A percentile compares a stretch with the other conserved stretches of the same genome.
These are phyloP conservation scores for Notolepis coatsorum DNA, from an alignment of 2,797 vertebrate genomes.

Conservation along the genomic window DNA sequence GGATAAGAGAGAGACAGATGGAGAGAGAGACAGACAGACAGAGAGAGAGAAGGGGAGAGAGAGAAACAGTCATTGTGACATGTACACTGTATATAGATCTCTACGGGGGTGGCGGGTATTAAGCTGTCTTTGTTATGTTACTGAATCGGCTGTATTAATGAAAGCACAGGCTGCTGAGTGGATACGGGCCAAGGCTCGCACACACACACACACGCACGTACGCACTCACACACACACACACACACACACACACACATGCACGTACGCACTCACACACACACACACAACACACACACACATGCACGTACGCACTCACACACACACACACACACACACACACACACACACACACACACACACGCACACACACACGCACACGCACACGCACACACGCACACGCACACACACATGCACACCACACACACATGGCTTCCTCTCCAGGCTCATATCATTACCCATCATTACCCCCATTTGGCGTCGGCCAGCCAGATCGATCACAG, in stretches of 20 bases:
- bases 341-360: conserved; percentile 9
- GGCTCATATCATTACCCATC: conserved; percentile 83
- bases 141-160: no score
- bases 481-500: conserved; percentile 80
- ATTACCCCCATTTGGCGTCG: conserved; percentile 84
- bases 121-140: neutral
- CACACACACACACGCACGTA: neutral
- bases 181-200: no score
- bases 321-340: neutral
- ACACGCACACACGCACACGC: neutral
- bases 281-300: neutral
- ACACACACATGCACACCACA: conserved; percentile 14
- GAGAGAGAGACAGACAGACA: neutral
- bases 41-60: conserved; percentile 4
- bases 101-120: neutral
- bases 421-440: conserved; percentile 20
- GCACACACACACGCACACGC: neutral
- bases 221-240: neutral
- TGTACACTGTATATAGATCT: neutral
- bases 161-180: no score
- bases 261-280: neutral
- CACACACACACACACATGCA: neutral
- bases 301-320: neutral
- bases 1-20: neutral
- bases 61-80: conserved; percentile 6